Evolutionary conservation across 2,113 vertebrate species (phyloP), one percentile per base, ranked within the genome.

Genomic region (Elephantulus edwardii): DNA sequence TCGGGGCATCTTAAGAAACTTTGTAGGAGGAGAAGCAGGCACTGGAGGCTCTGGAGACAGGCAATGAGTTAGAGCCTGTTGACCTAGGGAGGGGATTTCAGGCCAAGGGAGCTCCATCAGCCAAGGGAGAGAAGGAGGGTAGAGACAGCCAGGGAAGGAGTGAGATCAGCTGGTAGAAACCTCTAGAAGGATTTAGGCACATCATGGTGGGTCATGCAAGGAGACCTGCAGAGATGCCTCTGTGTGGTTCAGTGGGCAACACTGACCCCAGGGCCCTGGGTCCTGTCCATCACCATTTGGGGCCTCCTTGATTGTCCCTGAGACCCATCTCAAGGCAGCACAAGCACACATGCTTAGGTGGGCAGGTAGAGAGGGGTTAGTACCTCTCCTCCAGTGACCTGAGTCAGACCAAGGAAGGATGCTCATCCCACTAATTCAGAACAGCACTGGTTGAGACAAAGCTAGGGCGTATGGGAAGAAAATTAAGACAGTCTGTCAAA

Each of bases 241-340:
- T 0, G 0, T 3, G 35, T 46, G 26, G 10, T 1, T 2, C 2
- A 38, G 30, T 4, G 8, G 16, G 12, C 0, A 0, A 30, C 40
- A 2, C 5, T 48, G 75, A 62, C 64, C 44, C 44, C 0, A 1
- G 46, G 8, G 5, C 24, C 44, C 38, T 28, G 28, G 42, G 12
- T 7, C 12, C 46, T 58, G 64, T 0, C 24, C 40, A 30, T 19
- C 14, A 19, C 8, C 14, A 13, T 48, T 24, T 24, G 19, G 78
- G 35, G 30, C 24, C 8, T 90, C 40, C 72, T 88, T 66, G 62
- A 44, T 54, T 48, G 30, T 70, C 44, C 19, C 48, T 8, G 22
- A 68, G 62, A 28, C 28, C 52, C 46, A 33, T 24, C 16, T 52
- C 48, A 58, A 38, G 48, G 26, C 7, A 40, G 35, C 40, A 26